These are phyloP conservation scores for Smutsia gigantea DNA, from an alignment of 2,797 vertebrate genomes.

Conservation along the genomic window DNA sequence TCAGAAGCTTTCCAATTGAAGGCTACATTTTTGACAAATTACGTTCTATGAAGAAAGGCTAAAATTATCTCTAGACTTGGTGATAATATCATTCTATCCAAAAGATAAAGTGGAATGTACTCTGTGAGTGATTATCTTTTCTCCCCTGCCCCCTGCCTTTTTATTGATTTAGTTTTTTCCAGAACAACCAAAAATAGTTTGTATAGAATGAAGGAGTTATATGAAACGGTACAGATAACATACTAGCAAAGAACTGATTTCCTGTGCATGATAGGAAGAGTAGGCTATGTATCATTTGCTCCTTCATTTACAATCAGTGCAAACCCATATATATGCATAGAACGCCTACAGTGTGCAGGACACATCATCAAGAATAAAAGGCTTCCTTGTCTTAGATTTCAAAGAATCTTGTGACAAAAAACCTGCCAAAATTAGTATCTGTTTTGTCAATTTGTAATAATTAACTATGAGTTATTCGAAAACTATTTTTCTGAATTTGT, in stretches of 20 bases:
- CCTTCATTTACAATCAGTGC: constrained; percentile 19
- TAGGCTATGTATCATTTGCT: not conserved
- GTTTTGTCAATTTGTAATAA: not conserved
- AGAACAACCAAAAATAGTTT: constrained; percentile 20
- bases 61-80: constrained; percentile 42
- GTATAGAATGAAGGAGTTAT: constrained; percentile 2
- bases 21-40: constrained; percentile 37
- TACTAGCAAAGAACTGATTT: not conserved
- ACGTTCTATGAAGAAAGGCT: constrained; percentile 22
- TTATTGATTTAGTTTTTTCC: constrained; percentile 56
- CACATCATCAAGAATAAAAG: not conserved
- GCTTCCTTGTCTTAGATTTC: not conserved
- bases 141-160: not conserved
- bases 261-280: not conserved
- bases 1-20: constrained; percentile 57
- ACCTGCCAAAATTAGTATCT: constrained; percentile 13
- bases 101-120: constrained; percentile 40
- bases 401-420: not conserved
- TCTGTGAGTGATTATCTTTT: constrained; percentile 17
- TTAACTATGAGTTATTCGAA: not conserved
- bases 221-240: constrained; percentile 3
- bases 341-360: not conserved
- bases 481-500: not conserved
- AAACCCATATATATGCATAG: not conserved
- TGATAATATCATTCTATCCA: constrained; percentile 62